These are phyloP conservation scores for Cyclura pinguis DNA, from an alignment of 2,797 vertebrate species.

Conservation along the genomic window DNA sequence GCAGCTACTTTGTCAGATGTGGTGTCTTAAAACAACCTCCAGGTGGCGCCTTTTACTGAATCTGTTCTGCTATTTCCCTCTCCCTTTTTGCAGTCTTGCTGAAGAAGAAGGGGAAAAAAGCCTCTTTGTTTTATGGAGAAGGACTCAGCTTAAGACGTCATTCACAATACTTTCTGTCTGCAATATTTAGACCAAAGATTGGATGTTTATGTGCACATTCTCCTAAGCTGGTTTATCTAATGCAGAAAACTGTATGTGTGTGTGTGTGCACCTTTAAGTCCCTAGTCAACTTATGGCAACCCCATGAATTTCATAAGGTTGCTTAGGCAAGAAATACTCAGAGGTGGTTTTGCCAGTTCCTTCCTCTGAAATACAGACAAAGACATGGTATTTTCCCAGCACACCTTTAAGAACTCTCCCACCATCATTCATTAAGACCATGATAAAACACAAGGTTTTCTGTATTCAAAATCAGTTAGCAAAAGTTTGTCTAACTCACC, in stretches of 20 bases:
- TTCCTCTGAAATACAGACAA: too few relatives aligned
- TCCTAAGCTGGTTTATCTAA: neutral
- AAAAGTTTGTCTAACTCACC: neutral
- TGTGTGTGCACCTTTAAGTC: too few relatives aligned
- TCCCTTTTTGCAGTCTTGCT: neutral
- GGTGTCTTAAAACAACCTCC: slow-evolving; percentile 46
- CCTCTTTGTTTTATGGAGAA: neutral
- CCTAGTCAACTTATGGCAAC: too few relatives aligned
- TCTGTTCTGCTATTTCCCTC: neutral
- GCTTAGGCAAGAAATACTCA: too few relatives aligned
- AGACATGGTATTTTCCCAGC: neutral
- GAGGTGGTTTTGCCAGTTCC: too few relatives aligned
- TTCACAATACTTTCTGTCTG: neutral
- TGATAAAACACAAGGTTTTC: neutral
- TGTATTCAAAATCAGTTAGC: neutral
- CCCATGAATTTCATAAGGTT: too few relatives aligned
- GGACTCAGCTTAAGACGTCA: neutral
- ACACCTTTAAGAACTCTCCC: neutral
- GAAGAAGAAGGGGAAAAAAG: neutral
- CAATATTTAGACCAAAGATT: neutral
- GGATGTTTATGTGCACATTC: neutral
- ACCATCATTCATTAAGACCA: neutral
- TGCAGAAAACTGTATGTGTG: neutral
- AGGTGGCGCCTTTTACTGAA: slow-evolving; percentile 71
- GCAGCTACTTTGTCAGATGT: neutral